Conservation (phyloP, 2,797 vertebrate species). For the Aeoliscus strigatus region DNA sequence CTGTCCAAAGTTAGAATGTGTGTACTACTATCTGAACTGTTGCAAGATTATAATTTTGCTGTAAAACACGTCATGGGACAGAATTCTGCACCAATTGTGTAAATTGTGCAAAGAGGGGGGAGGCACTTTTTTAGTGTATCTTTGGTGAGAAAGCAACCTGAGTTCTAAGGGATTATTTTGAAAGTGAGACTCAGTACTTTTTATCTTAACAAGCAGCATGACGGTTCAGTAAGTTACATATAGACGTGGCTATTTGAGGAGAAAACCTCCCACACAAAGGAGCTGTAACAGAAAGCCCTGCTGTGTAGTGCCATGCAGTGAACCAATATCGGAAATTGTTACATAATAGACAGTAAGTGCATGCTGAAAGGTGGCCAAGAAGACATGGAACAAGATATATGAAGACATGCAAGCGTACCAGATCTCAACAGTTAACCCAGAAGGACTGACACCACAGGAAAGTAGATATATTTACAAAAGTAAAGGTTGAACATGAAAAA, state of each 20-base stretch:
- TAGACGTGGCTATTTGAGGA: slow-evolving; percentile 12
- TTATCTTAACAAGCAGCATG: slow-evolving; percentile 1
- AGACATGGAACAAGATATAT: slow-evolving; percentile 23
- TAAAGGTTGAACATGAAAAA: slow-evolving; percentile 21
- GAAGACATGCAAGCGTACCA: slow-evolving; percentile 42
- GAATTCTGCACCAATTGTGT: no score
- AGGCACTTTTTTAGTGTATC: slow-evolving; percentile 49
- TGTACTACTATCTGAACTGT: background rate
- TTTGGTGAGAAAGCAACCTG: slow-evolving; percentile 8
- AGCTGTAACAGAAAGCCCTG: slow-evolving; percentile 17
- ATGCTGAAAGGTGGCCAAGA: slow-evolving; percentile 49
- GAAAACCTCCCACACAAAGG: slow-evolving; percentile 20
- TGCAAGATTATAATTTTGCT: background rate
- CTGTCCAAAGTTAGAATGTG: no score
- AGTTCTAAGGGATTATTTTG: slow-evolving; percentile 13
- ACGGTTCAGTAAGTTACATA: background rate
- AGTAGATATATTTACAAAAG: slow-evolving; percentile 36
- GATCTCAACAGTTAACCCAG: slow-evolving; percentile 16
- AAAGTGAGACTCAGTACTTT: slow-evolving; percentile 6
- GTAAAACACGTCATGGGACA: no score
- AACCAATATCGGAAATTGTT: slow-evolving; percentile 14
- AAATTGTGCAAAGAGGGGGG: slow-evolving; percentile 9
- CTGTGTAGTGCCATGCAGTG: slow-evolving; percentile 15
- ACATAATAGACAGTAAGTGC: slow-evolving; percentile 49
- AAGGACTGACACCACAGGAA: slow-evolving; percentile 18